Evolutionary conservation across 2,888 invertebrate species (phyloP), one percentile per base, ranked within the genome.

Genomic region (Acleris emargana): DNA sequence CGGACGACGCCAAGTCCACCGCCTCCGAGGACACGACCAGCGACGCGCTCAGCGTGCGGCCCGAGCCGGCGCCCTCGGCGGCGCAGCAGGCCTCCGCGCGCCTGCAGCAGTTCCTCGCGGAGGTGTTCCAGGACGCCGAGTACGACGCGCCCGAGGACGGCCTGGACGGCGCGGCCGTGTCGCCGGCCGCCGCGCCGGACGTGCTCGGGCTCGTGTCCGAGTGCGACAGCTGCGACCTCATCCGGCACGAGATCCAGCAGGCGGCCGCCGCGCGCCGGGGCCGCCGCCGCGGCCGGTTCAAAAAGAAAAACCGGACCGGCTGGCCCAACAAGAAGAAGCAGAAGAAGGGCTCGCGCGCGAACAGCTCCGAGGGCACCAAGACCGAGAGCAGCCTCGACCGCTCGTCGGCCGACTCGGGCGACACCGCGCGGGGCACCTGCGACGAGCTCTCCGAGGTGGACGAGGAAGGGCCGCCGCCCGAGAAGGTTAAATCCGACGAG

Each of bases 231-330:
- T 91, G 91, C 69, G 89, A 90, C 70, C 76, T 88, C 6, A 87
- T 93, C 68, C 79, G 88, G 38, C 83, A 89, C 67, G 88, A 92
- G 72, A 82, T 90, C 38, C 78, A 79, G 42, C 82, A 81, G 51
- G 73, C 69, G 3, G 80, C 80, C 2, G 73, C 76, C 16, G 78
- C 77, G 51, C 72, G 83, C 71, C 72, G 84, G 74, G 71, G 85
- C 74, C 76, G 87, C 73, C 77, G 80, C 17, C 84, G 89, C 13
- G 93, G 94, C 59, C 93, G 93, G 70, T 94, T 95, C 78, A 94
- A 94, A 82, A 95, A 95, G 86, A 95, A 95, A 82, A 97, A 97
- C 83, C 93, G 94, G 68, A 97, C 97, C 0, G 97, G 97, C 9
- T 97, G 97, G 97, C 97, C 97, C 0, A 92, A 89, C 80, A 93